Evolutionary conservation across 2,797 vertebrate genomes (phyloP).

Genomic region (Lindbergichthys nudifrons): DNA sequence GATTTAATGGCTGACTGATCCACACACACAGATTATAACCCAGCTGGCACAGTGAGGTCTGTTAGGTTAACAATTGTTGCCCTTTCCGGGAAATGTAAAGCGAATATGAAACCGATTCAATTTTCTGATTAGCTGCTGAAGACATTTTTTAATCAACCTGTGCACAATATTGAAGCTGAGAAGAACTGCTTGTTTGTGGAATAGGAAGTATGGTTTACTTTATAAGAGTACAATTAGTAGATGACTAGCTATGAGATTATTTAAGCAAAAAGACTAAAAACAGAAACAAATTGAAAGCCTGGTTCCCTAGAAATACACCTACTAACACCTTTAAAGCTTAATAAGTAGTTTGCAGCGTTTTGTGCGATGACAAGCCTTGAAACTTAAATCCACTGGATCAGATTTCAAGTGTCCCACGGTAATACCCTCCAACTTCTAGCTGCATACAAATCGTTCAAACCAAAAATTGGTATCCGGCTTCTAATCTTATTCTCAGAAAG

Average conservation of each 20-base stretch:
- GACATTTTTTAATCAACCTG: not conserved
- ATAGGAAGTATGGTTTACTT: not conserved
- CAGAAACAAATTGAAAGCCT: not conserved
- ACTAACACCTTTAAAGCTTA: not conserved
- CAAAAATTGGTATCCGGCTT: not conserved
- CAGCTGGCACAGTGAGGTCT: conserved; percentile 12
- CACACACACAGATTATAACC: conserved; percentile 34
- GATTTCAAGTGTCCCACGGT: not conserved
- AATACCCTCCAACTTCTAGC: too few relatives aligned
- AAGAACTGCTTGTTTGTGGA: not conserved
- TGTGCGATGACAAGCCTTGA: not conserved
- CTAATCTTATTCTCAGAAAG: not conserved
- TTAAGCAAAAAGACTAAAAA: not conserved
- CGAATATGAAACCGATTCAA: not conserved
- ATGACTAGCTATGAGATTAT: not conserved
- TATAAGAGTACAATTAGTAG: not conserved
- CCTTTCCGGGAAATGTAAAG: conserved; percentile 33
- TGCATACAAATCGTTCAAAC: too few relatives aligned
- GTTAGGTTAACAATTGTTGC: conserved; percentile 28
- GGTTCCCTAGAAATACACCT: not conserved
- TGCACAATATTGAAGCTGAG: not conserved
- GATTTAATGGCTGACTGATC: conserved; percentile 55
- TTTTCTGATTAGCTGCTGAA: conserved; percentile 17
- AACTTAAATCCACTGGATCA: not conserved
- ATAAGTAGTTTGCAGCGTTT: not conserved